Evolutionary conservation across 2,113 vertebrate genomes (phyloP).

Genomic region (Gasterosteus nipponicus): DNA sequence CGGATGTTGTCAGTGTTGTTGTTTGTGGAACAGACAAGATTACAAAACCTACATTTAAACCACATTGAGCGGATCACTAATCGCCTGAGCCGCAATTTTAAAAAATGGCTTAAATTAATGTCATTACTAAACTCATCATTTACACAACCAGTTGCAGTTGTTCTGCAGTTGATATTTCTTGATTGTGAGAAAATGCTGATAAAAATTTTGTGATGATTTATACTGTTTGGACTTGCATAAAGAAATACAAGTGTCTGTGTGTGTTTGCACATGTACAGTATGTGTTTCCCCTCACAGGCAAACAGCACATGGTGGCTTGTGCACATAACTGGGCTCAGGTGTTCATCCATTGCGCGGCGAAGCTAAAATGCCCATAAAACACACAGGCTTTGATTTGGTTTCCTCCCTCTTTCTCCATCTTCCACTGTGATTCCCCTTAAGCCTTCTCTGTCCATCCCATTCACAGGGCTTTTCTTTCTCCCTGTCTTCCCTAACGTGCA

Average conservation of each 20-base stretch:
- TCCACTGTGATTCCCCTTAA: constrained; percentile 13
- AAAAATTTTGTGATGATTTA: neutral
- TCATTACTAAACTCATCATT: neutral
- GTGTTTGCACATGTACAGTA: neutral
- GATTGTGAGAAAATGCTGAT: neutral
- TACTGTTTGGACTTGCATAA: neutral
- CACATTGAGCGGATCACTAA: neutral
- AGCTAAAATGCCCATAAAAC: constrained; percentile 5
- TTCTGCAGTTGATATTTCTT: neutral
- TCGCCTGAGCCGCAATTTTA: too few relatives aligned
- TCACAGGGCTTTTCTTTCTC: constrained; percentile 5
- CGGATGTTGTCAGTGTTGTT: constrained; percentile 4
- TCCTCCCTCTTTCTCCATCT: constrained; percentile 10
- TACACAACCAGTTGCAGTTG: neutral
- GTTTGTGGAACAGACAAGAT: neutral
- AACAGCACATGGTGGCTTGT: constrained; percentile 42
- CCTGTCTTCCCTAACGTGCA: neutral
- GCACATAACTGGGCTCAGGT: constrained; percentile 67
- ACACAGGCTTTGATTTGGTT: constrained; percentile 21
- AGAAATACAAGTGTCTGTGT: neutral
- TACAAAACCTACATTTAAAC: neutral
- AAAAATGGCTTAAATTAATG: neutral
- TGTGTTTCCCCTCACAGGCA: constrained; percentile 4
- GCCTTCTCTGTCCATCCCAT: constrained; percentile 18
- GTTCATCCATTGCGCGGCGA: constrained; percentile 36